Base-by-base conservation (phyloP, 2,888 invertebrate genomes). In the Blastobasis adustella region DNA sequence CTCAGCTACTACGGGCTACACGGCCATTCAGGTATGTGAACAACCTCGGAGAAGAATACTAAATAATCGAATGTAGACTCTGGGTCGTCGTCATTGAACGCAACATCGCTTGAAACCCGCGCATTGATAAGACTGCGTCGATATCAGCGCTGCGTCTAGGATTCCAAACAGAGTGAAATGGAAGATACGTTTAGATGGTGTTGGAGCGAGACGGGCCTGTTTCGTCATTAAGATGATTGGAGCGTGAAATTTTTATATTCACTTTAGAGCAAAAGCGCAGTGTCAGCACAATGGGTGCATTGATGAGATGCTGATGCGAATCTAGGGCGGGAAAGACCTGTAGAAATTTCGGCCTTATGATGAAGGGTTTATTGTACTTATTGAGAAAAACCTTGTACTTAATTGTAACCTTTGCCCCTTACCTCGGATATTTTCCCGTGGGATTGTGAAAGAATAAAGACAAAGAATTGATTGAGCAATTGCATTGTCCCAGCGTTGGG, bases 81-180 rank as follows among this genome's bases (percentile, higher is more conserved):
- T 42, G 42, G n/a, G 6, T 1, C 49, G 70, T 76, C 83, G 66
- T 66, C 72, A 23, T 23, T 23, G 23, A 23, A 23, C 23, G 50
- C 54, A 67, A 59, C 65, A 65, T 78, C 55, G 66, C 54, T 55
- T 62, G 61, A 56, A 42, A 40, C 41, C 52, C 37, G 10, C 49
- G 52, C 60, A 74, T 69, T 86, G 86, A 86, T 87, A 87, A 85
- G 82, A 73, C 78, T 79, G 81, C 84, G 86, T 87, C 87, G 85
- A 87, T 87, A 87, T 83, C 85, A 85, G 73, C 76, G 77, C 82
- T 80, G 76, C 73, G 86, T 84, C 87, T 86, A 84, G 85, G 82
- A 84, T 79, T 69, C 72, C 70, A 63, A 73, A 71, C 62, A 61
- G 76, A 83, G 65, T 48, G 81, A 69, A 82, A 78, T 53, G 52